Evolutionary conservation across 2,888 invertebrate genomes (phyloP), one percentile per base, ranked within the genome.

Genomic region (Hirtodrosophila alboralis): DNA sequence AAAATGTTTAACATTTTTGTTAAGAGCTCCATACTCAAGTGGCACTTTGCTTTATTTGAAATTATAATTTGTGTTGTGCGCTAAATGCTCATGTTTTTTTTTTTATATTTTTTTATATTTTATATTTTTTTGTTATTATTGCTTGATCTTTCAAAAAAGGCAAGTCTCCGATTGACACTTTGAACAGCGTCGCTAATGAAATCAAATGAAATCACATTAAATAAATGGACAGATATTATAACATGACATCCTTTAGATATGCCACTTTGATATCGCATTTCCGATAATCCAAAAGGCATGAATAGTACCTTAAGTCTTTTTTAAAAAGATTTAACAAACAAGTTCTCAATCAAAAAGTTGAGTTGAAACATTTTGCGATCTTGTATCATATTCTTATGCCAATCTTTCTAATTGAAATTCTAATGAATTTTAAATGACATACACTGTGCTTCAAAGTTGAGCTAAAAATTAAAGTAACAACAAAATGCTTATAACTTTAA

Each of bases 31-130:
- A 75, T 69, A 69, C 69, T 76, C 81, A 58, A 86, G 81, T 80
- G 81, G 75, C 81, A 86, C 86, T 81, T 86, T 71, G 53, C 45
- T 62, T 49, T 59, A 86, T 81, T 81, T 81, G 72, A 81, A 81
- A 86, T 86, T 86, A 86, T 81, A 84, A 85, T 85, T 80, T 85
- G 75, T 72, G 51, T n/a, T 75, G 48, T 79, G 75, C 75, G 78
- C 78, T 81, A 75, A 75, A 77, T 77, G 75, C 52, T 70, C 75
- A 81, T 78, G 74, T 77, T 70, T 58, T 63, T 58, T 40, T 57
- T 53, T 51, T 47, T 60, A n/a, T n/a, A n/a, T n/a, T n/a, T n/a
- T n/a, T n/a, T n/a, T n/a, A n/a, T n/a, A n/a, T n/a, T n/a, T n/a
- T n/a, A n/a, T n/a, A n/a, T 58, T 49, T 49, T 53, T 49, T 58